phyloP scores from a whole-genome alignment of 2,888 invertebrate genomes.

The Drosophila putrida region DNA sequence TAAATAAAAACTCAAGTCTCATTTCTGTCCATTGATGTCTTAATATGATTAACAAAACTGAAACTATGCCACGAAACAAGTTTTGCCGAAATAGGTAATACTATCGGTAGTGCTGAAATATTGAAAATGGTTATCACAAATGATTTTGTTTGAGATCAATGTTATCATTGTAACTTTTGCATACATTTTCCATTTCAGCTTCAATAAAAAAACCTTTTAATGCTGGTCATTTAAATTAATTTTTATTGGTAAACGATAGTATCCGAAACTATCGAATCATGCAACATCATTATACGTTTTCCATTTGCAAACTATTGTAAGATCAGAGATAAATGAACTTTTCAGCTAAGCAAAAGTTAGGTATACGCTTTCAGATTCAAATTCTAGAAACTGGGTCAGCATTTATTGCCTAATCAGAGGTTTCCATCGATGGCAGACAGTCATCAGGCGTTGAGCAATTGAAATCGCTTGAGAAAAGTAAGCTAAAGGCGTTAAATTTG shows the following conservation, averaged over 20 bases:
- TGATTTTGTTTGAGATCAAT: not conserved
- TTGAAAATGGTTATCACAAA: not conserved
- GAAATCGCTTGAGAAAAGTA: conserved; percentile 13
- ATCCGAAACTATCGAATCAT: too few species aligned
- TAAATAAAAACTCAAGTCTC: not conserved
- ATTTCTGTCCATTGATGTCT: not conserved
- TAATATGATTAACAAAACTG: not conserved
- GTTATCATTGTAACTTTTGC: too few species aligned
- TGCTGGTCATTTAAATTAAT: too few species aligned
- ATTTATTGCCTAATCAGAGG: conserved; percentile 41
- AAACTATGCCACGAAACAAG: not conserved
- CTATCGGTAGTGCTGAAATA: not conserved
- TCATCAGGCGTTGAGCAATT: conserved; percentile 30
- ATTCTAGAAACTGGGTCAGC: conserved; percentile 23
- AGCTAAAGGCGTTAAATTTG: conserved; percentile 49
- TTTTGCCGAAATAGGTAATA: not conserved
- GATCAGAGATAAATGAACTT: not conserved
- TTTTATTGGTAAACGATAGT: too few species aligned
- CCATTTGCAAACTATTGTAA: not conserved
- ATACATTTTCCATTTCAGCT: not conserved
- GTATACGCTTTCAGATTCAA: conserved; percentile 3
- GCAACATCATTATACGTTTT: too few species aligned
- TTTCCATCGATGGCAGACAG: conserved; percentile 26
- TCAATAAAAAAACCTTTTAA: not conserved
- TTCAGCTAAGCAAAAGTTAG: not conserved